These are phyloP conservation scores for Sterrhoptilus dennistouni DNA, from an alignment of 2,113 vertebrate genomes.

Conservation along the genomic window DNA sequence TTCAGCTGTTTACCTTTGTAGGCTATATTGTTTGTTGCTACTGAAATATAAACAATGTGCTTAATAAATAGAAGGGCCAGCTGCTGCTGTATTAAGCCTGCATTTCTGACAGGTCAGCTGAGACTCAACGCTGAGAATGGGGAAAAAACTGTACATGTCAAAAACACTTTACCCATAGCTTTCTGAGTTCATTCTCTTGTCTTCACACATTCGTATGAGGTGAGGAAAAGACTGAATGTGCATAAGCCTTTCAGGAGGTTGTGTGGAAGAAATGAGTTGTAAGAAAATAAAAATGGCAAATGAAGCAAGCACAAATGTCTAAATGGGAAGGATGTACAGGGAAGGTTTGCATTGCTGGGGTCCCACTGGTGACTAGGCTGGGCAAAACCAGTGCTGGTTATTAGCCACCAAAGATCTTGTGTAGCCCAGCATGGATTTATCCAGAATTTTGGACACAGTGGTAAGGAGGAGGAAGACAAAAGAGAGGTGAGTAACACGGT, in stretches of 20 bases:
- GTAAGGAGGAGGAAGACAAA: background rate
- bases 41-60: background rate
- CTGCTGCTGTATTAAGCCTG: background rate
- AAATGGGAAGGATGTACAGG: background rate
- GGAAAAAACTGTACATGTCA: background rate
- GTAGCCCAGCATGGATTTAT: background rate
- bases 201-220: background rate
- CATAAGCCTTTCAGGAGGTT: background rate
- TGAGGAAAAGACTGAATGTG: background rate
- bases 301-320: background rate
- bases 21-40: background rate
- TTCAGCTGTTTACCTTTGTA: background rate
- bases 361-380: background rate
- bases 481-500: rapidly evolving
- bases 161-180: background rate
- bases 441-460: background rate
- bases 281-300: background rate
- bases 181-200: background rate
- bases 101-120: background rate
- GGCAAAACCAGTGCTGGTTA: background rate
- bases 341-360: background rate
- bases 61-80: background rate
- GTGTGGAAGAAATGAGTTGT: background rate
- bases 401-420: background rate
- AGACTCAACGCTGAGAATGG: background rate